These are phyloP conservation scores for Rhinopomastus cyanomelas DNA, from an alignment of 2,113 vertebrate species.

Conservation along the genomic window DNA sequence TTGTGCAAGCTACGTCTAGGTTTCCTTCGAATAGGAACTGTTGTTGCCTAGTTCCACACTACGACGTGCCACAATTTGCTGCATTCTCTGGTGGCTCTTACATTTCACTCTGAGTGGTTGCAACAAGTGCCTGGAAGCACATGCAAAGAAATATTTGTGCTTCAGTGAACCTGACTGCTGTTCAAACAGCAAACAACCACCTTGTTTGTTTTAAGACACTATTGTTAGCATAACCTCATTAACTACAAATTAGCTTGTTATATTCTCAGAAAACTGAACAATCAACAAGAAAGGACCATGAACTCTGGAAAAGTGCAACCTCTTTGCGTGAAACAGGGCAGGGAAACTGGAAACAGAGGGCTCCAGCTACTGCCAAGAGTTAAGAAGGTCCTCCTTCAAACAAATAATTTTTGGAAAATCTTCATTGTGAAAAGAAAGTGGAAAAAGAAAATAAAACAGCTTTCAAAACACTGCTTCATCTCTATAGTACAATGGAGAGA, in stretches of 20 bases:
- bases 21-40: no score
- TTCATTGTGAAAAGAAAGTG: neutral
- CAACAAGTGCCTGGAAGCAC: neutral
- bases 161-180: conserved; percentile 22
- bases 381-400: neutral
- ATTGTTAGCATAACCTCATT: conserved; percentile 29
- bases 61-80: neutral
- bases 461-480: neutral
- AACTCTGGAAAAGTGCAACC: neutral
- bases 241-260: conserved; percentile 36
- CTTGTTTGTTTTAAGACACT: conserved; percentile 32
- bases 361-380: neutral
- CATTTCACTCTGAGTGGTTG: neutral
- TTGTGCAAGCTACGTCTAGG: neutral
- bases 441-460: neutral
- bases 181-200: conserved; percentile 22
- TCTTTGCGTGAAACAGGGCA: fast-evolving
- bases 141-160: neutral
- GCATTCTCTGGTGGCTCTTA: neutral
- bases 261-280: conserved; percentile 21
- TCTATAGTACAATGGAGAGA: neutral
- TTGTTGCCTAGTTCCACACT: no score
- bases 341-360: neutral
- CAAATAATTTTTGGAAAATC: neutral
- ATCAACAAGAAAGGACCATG: neutral